phyloP scores from a whole-genome alignment of 2,113 vertebrate genomes.

The Hepsetus odoe region DNA sequence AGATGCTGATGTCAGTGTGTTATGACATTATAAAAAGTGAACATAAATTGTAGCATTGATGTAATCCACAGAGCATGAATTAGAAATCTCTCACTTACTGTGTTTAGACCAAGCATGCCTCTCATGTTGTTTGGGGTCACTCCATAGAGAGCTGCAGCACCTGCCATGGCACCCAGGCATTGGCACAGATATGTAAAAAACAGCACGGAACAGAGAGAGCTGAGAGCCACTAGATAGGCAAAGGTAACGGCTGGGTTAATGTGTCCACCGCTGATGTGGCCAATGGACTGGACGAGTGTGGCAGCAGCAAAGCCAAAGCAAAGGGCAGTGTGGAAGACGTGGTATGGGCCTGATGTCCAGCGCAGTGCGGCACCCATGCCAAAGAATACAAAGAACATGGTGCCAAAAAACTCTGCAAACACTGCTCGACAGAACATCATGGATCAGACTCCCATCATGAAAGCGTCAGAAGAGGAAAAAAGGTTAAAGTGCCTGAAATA shows the following conservation, averaged over 20 bases:
- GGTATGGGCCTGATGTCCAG: slow-evolving; percentile 84
- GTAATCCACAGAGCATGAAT: not conserved
- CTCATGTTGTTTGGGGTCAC: slow-evolving; percentile 85
- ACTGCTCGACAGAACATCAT: slow-evolving; percentile 94
- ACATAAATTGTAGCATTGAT: not conserved
- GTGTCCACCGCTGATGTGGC: slow-evolving; percentile 91
- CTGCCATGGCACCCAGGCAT: slow-evolving; percentile 87
- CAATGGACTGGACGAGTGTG: slow-evolving; percentile 87
- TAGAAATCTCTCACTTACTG: slow-evolving; percentile 74
- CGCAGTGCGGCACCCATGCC: slow-evolving; percentile 89
- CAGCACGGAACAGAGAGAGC: slow-evolving; percentile 87
- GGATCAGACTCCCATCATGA: slow-evolving; percentile 91
- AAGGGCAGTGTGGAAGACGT: slow-evolving; percentile 85
- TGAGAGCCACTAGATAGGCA: slow-evolving; percentile 88
- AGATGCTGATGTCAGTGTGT: no score
- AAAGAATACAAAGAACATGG: slow-evolving; percentile 91
- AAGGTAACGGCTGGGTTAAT: slow-evolving; percentile 93
- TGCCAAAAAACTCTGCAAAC: slow-evolving; percentile 92
- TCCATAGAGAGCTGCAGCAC: slow-evolving; percentile 87
- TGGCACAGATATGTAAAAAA: slow-evolving; percentile 91
- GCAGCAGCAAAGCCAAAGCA: slow-evolving; percentile 90
- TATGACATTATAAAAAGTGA: no score
- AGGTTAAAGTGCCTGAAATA: no score
- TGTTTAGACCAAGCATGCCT: slow-evolving; percentile 88
- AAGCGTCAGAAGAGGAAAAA: slow-evolving; percentile 33